Evolutionary conservation across 2,797 vertebrate species (phyloP), one percentile per base, ranked within the genome.

Genomic region (Rhadinocentrus ornatus): DNA sequence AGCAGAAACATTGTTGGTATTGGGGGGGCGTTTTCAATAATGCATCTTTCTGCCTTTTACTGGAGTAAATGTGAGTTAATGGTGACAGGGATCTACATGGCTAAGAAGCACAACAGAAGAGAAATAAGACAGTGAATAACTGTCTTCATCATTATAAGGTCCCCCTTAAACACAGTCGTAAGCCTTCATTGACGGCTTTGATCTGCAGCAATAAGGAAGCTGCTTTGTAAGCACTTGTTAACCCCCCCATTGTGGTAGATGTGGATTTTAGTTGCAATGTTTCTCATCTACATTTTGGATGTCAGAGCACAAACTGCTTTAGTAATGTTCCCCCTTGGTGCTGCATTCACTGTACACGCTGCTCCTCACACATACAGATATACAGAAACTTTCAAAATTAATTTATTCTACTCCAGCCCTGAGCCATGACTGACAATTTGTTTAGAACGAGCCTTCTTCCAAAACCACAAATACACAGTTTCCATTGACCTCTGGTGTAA

Each of bases 341-440:
- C 41, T 31, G 65, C 63, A 55, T 76, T 69, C 3, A 0, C 56
- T 66, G 48, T 55, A n/a, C 60, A 46, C 46, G 56, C 71, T 66
- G 76, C 44, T 83, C 68, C 66, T 66, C 75, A 75, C 57, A 81
- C 82, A 72, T 26, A 34, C 54, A 77, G 1, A 72, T 62, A 75
- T 41, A 71, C 26, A 26, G 32, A 71, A 66, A 66, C 26, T 13
- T 53, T 29, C n/a, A 31, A 15, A 77, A 57, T 39, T 46, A 53
- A 29, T 50, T 73, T 55, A 34, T 68, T 63, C 29, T 48, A 67
- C 27, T 75, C n/a, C 39, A 56, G 27, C 52, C 41, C 39, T 35
- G 56, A 71, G 60, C 24, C 44, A 35, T 20, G 54, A 32, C 65
- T 56, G 24, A 32, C 35, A n/a, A 32, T 62, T 35, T 57, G 32